Conservation (phyloP, 1,140 invertebrate genomes). For the Formica exsecta region DNA sequence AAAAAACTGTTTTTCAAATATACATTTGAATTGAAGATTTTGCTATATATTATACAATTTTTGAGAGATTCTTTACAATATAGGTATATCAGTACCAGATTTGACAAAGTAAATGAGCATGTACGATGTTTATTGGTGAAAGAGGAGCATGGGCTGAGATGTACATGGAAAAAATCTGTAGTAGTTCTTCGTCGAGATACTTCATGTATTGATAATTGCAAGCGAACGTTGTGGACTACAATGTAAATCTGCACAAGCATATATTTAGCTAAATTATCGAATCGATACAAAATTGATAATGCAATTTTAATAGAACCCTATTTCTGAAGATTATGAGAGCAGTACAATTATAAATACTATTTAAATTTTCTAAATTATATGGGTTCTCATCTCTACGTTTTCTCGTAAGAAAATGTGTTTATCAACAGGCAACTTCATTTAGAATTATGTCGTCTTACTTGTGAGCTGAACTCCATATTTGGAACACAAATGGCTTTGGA, state of each 20-base stretch:
- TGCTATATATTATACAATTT: too few relatives aligned
- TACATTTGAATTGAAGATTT: too few relatives aligned
- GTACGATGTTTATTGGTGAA: not conserved
- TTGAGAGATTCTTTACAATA: not conserved
- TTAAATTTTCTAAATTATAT: not conserved
- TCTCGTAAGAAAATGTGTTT: not conserved
- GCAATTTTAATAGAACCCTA: not conserved
- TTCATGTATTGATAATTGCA: not conserved
- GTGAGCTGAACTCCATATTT: slow-evolving; percentile 20
- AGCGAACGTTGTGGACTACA: slow-evolving; percentile 4
- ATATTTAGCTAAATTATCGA: not conserved
- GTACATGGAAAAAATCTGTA: not conserved
- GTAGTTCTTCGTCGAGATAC: not conserved
- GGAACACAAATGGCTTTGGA: slow-evolving; percentile 10
- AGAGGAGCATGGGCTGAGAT: not conserved
- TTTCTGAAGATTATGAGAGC: not conserved
- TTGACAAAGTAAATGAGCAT: slow-evolving; percentile 30
- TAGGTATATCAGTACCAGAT: slow-evolving; percentile 29
- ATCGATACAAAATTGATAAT: too few relatives aligned
- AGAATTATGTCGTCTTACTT: slow-evolving; percentile 25
- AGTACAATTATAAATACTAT: not conserved
- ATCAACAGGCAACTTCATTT: slow-evolving; percentile 35
- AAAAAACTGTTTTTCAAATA: too few relatives aligned
- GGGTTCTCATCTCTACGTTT: not conserved
- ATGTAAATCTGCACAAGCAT: slow-evolving; percentile 13